Evolutionary conservation across 2,113 vertebrate species (phyloP).

Genomic region (Castor canadensis): DNA sequence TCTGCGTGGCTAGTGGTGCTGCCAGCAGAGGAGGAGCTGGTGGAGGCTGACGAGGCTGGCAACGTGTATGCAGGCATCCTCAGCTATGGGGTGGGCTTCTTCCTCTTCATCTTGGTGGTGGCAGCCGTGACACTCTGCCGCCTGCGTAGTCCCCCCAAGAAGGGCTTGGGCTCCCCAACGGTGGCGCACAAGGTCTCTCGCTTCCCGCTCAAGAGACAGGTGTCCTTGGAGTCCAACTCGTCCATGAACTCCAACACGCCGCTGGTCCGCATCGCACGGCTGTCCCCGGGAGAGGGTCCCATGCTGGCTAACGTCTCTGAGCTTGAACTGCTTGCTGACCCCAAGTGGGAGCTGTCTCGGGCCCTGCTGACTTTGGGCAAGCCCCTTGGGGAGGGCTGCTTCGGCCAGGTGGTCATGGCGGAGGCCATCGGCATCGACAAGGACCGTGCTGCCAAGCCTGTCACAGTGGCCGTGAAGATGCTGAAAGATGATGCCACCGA

Average conservation of each 20-base stretch:
- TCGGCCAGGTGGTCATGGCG: conserved; percentile 98
- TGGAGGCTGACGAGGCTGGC: conserved; percentile 88
- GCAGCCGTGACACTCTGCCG: conserved; percentile 89
- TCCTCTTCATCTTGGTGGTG: conserved; percentile 92
- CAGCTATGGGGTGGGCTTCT: conserved; percentile 93
- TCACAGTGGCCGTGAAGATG: conserved; percentile 98
- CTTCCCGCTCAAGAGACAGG: conserved; percentile 99
- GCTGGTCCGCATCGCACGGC: conserved; percentile 93
- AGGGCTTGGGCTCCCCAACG: conserved; percentile 91
- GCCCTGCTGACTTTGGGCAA: conserved; percentile 95
- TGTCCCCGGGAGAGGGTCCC: conserved; percentile 95
- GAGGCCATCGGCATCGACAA: conserved; percentile 97
- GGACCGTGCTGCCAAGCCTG: conserved; percentile 94
- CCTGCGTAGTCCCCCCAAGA: conserved; percentile 93
- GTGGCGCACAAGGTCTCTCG: conserved; percentile 98
- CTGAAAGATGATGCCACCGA: conserved; percentile 98
- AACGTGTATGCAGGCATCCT: conserved; percentile 92
- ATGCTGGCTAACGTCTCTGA: conserved; percentile 95
- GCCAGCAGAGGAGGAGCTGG: conserved; percentile 89
- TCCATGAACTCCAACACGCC: conserved; percentile 99
- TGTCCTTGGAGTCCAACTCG: conserved; percentile 98
- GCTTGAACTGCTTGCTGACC: conserved; percentile 95
- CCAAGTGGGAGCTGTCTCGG: conserved; percentile 96
- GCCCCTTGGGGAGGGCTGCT: conserved; percentile 96
- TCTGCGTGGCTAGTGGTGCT: conserved; percentile 99